Evolutionary conservation across 2,888 invertebrate species (phyloP).

Genomic region (Shargacucullia verbasci): DNA sequence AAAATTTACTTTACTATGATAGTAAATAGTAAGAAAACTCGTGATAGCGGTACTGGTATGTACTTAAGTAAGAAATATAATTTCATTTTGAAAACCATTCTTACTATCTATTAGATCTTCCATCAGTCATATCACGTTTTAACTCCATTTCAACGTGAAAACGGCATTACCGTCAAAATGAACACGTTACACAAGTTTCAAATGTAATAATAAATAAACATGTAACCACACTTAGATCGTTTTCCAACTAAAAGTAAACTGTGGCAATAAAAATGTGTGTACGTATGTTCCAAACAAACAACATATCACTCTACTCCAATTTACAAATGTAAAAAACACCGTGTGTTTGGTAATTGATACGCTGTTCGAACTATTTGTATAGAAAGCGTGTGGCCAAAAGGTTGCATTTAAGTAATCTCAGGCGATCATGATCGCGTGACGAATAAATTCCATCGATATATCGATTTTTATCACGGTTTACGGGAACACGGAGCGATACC

Average conservation of each 20-base stretch:
- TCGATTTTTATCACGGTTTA: conserved; percentile 79
- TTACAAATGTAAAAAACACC: conserved; percentile 31
- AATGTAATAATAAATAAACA: too few relatives aligned
- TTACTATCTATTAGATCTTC: too few relatives aligned
- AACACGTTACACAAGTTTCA: too few relatives aligned
- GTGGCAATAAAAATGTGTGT: conserved; percentile 29
- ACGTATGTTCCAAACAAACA: conserved; percentile 31
- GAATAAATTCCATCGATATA: conserved; percentile 70
- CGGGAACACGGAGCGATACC: conserved; percentile 68
- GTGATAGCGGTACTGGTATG: too few relatives aligned
- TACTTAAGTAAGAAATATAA: too few relatives aligned
- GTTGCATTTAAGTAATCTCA: conserved; percentile 62
- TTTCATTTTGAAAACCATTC: too few relatives aligned
- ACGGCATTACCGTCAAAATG: too few relatives aligned
- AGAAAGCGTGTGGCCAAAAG: conserved; percentile 64
- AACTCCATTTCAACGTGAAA: too few relatives aligned
- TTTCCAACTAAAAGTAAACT: conserved; percentile 20
- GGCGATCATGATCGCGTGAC: conserved; percentile 76
- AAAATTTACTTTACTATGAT: too few relatives aligned
- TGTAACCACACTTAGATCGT: not conserved
- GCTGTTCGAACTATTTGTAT: conserved; percentile 54
- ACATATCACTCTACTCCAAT: conserved; percentile 53
- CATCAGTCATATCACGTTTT: too few relatives aligned
- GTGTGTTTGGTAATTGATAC: conserved; percentile 49
- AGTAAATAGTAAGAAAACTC: too few relatives aligned